These are phyloP conservation scores for Acrocyrtus sp. DNA, from an alignment of 2,888 invertebrate species.

Conservation along the genomic window DNA sequence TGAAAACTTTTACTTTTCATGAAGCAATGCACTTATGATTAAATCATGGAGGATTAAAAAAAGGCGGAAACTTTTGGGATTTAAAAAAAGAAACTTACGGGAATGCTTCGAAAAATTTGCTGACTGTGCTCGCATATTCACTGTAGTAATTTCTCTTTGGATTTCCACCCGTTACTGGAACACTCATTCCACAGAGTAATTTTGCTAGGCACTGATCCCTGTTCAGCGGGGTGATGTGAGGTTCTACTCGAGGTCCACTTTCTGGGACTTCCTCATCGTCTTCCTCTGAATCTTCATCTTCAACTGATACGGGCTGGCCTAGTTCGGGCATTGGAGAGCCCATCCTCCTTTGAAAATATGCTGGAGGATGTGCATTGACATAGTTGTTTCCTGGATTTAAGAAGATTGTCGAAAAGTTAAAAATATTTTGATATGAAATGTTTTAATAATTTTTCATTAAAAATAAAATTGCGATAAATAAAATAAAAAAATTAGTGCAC, in stretches of 20 bases:
- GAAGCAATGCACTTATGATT: too few species aligned
- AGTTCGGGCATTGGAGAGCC: conserved; percentile 36
- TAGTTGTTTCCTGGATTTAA: conserved; percentile 16
- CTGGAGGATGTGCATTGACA: conserved; percentile 18
- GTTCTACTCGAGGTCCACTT: conserved; percentile 46
- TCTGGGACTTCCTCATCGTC: conserved; percentile 19
- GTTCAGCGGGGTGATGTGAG: conserved; percentile 41
- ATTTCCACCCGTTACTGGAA: conserved; percentile 46
- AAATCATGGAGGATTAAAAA: too few species aligned
- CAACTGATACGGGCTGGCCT: conserved; percentile 11
- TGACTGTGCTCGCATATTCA: conserved; percentile 51
- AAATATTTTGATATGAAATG: not conserved
- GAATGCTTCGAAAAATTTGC: conserved; percentile 51
- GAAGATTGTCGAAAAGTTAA: too few species aligned
- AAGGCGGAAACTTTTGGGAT: too few species aligned
- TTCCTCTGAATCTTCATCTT: conserved; percentile 32
- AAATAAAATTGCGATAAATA: not conserved
- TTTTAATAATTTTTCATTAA: not conserved
- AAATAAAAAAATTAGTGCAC: not conserved
- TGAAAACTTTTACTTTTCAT: conserved; percentile 25
- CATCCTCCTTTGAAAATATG: conserved; percentile 10
- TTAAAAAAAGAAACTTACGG: conserved; percentile 54
- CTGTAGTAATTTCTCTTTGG: conserved; percentile 47
- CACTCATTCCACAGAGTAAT: conserved; percentile 54
- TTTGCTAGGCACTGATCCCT: conserved; percentile 52